Evolutionary conservation across 2,113 vertebrate species (phyloP).

Genomic region (Dipodomys stephensi): DNA sequence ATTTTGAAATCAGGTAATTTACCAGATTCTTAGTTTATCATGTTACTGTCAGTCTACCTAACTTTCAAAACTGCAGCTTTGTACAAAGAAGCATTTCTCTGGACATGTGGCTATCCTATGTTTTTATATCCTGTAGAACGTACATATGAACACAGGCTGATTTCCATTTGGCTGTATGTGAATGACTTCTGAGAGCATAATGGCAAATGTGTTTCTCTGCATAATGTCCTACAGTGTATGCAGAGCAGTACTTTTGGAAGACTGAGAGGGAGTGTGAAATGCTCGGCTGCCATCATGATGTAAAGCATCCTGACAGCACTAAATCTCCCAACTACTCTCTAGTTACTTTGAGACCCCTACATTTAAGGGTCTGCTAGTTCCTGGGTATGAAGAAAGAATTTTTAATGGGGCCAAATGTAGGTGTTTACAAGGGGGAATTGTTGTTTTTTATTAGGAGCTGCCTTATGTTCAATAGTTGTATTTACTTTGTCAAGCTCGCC

Average conservation of each 20-base stretch:
- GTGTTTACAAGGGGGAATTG: slow-evolving; percentile 75
- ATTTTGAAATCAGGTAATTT: background rate
- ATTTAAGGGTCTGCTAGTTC: slow-evolving; percentile 81
- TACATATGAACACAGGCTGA: background rate
- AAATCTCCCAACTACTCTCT: slow-evolving; percentile 50
- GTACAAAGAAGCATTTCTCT: background rate
- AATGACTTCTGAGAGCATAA: slow-evolving; percentile 18
- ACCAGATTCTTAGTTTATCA: background rate
- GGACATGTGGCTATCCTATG: background rate
- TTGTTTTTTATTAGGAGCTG: slow-evolving; percentile 80
- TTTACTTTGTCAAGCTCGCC: slow-evolving; percentile 84
- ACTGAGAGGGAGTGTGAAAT: slow-evolving; percentile 31
- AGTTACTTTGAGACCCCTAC: slow-evolving; percentile 64
- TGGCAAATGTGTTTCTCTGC: background rate
- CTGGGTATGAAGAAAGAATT: slow-evolving; percentile 81
- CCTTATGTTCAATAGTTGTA: slow-evolving; percentile 76
- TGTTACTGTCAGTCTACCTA: background rate
- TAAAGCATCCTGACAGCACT: slow-evolving; percentile 50
- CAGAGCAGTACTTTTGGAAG: slow-evolving; percentile 55
- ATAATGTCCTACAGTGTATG: slow-evolving; percentile 30
- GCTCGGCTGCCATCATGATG: background rate
- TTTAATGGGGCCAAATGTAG: slow-evolving; percentile 79
- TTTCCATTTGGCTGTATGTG: background rate
- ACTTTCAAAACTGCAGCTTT: background rate
- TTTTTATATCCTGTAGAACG: background rate